Percentiles rank a stretch among this genome's conserved stretches.
Evolutionary conservation across 2,797 vertebrate species (phyloP).

Genomic region (Geotrypetes seraphini): DNA sequence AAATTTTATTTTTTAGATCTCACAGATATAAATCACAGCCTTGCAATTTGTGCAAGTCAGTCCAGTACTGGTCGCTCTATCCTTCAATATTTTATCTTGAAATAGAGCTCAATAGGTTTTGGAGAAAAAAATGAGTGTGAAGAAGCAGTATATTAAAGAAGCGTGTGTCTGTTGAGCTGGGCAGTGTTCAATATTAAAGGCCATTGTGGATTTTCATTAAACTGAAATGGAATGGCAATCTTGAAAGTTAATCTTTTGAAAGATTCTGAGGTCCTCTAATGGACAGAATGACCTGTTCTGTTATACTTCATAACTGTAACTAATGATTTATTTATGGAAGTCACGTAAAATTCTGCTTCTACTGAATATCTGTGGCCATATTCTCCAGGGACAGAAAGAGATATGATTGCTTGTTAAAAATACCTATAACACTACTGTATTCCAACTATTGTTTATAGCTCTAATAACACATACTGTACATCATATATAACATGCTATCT

Average conservation of each 20-base stretch:
- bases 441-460: no score
- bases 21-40: conserved; percentile 3
- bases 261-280: neutral
- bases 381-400: no score
- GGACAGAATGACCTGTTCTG: neutral
- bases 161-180: conserved; percentile 12
- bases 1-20: neutral
- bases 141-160: neutral
- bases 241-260: neutral
- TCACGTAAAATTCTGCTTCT: no score
- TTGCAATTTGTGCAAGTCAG: neutral
- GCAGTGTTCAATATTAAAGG: conserved; percentile 6
- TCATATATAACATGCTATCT: no score
- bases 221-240: neutral
- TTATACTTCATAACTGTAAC: no score
- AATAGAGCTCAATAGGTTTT: conserved; percentile 7
- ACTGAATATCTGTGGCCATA: no score
- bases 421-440: no score
- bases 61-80: conserved; percentile 14
- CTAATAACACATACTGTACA: no score
- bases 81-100: conserved; percentile 19
- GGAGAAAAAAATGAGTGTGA: neutral
- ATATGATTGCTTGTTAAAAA: no score
- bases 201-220: conserved; percentile 6
- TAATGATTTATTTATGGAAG: no score